These are phyloP conservation scores for Notolepis coatsorum DNA, from an alignment of 2,797 vertebrate species.

Conservation along the genomic window DNA sequence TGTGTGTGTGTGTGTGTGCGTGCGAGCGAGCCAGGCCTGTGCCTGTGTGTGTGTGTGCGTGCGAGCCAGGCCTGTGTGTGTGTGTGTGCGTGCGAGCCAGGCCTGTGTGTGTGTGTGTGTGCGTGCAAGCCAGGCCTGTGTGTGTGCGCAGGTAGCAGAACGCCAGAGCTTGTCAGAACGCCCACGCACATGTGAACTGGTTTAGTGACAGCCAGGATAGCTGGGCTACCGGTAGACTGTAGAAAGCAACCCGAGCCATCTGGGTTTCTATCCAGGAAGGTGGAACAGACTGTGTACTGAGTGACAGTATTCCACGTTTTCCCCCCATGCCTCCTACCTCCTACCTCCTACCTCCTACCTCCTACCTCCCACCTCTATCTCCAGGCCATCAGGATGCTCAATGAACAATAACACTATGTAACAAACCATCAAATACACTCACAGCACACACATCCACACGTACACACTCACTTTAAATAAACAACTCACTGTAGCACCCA, in stretches of 20 bases:
- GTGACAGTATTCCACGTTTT: slow-evolving; percentile 71
- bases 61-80: background rate
- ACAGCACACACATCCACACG: background rate
- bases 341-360: too few species aligned
- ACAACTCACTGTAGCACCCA: too few species aligned
- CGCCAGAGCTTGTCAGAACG: slow-evolving; percentile 57
- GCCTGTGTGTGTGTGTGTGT: slow-evolving; percentile 37
- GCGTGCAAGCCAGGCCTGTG: slow-evolving; percentile 9
- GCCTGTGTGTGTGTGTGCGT: slow-evolving; percentile 2
- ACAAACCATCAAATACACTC: background rate
- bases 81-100: slow-evolving; percentile 15
- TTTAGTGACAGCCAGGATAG: slow-evolving; percentile 30
- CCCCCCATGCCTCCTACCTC: too few species aligned
- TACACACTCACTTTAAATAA: too few species aligned
- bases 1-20: slow-evolving; percentile 37
- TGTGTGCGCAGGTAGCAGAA: slow-evolving; percentile 23
- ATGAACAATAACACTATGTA: too few species aligned
- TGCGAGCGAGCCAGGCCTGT: slow-evolving; percentile 9
- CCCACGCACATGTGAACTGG: slow-evolving; percentile 37
- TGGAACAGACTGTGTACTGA: slow-evolving; percentile 75
- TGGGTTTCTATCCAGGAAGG: slow-evolving; percentile 71
- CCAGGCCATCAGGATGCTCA: too few species aligned
- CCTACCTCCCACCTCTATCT: too few species aligned
- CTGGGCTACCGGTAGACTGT: slow-evolving; percentile 56
- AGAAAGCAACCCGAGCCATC: slow-evolving; percentile 64